Base-by-base conservation (phyloP, 2,888 invertebrate genomes). In the Lordiphosa fenestrarum region DNA sequence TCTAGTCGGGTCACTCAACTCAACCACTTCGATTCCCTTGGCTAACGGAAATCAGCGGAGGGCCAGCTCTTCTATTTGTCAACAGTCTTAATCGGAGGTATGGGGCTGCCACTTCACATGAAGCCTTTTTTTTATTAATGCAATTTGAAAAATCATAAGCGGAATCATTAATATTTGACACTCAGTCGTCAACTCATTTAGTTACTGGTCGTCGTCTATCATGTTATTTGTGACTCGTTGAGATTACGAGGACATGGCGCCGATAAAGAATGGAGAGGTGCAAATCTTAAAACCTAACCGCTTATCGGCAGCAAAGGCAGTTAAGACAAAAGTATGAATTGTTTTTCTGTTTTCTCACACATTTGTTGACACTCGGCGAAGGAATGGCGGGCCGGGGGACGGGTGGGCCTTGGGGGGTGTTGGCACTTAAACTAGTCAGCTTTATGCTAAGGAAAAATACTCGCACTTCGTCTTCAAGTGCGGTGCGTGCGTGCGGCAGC, bases 221-320 rank as follows among this genome's bases (percentile, higher is more conserved):
- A 44, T 33, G 10, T 25, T 25, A 33, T 6, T 13, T 33, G 15
- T 44, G 30, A 33, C 15, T 44, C 30, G 15, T 10, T 10, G 3
- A 33, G 30, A 44, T 30, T 30, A 30, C 15, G 13, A 13, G 23
- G 42, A 37, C 35, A 50, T 35, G 38, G 38, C 35, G 23, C 47
- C 53, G 64, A 70, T 71, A 60, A 51, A 48, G 44, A 13, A 13
- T 4, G 4, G 23, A 21, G 40, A 12, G 23, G 7, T 74, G 74
- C 53, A 74, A 71, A 74, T 74, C 68, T 70, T 69, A 69, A 66
- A 55, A 63, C 75, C 73, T 80, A 69, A 62, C 57, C 57, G 66
- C 75, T 76, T 80, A 76, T 76, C 80, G 73, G 60, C 73, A 74
- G 59, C 54, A 65, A 61, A 33, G 52, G 53, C 59, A 62, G 66